phyloP scores from a whole-genome alignment of 1,140 invertebrate genomes.

The Cydia pomonella region DNA sequence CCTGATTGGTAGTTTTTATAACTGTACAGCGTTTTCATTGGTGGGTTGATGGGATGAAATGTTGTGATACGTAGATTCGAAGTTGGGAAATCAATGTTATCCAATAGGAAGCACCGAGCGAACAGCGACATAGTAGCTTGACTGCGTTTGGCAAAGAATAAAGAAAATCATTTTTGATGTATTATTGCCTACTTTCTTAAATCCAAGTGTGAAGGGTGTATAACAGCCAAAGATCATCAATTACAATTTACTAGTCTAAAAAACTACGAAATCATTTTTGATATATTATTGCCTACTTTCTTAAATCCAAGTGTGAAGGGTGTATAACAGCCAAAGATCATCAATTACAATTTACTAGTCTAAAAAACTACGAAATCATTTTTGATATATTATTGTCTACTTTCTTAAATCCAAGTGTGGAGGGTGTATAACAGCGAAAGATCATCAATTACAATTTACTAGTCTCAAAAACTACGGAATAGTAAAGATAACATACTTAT shows the following conservation, averaged over 20 bases:
- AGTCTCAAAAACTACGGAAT: too few relatives aligned
- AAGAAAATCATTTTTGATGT: not conserved
- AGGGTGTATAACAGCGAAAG: too few relatives aligned
- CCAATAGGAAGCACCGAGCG: conserved; percentile 43
- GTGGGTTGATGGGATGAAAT: conserved; percentile 10
- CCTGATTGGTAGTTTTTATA: conserved; percentile 17
- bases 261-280: not conserved
- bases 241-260: too few relatives aligned
- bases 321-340: too few relatives aligned
- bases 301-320: not conserved
- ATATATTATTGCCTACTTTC: not conserved
- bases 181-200: not conserved
- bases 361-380: too few relatives aligned
- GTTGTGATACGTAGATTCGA: conserved; percentile 42
- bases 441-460: too few relatives aligned
- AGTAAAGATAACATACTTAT: too few relatives aligned
- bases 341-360: too few relatives aligned
- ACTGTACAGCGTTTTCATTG: conserved; percentile 39
- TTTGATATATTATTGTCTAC: not conserved
- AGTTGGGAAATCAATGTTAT: conserved; percentile 23
- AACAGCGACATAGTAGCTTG: conserved; percentile 8
- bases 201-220: too few relatives aligned
- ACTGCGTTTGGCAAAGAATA: not conserved
- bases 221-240: too few relatives aligned
- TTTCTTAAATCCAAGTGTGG: not conserved